Evolutionary conservation across 2,888 invertebrate species (phyloP).

Genomic region (Tenthredo scrophulariae): DNA sequence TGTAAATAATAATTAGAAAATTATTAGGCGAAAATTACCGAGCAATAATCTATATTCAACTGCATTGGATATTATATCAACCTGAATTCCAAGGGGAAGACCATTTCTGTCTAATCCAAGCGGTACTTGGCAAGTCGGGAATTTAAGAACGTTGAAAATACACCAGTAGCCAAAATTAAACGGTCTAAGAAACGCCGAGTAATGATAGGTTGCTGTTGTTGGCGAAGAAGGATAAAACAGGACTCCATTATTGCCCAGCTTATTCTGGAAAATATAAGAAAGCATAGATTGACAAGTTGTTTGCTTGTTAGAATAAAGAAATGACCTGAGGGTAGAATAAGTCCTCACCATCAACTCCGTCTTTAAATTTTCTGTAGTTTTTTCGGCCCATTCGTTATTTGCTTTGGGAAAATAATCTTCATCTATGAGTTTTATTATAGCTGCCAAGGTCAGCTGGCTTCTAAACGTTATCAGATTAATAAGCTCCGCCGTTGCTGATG

Average conservation of each 20-base stretch:
- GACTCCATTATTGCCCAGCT: conserved; percentile 89
- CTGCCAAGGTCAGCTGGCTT: conserved; percentile 85
- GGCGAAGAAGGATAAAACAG: conserved; percentile 92
- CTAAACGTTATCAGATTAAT: conserved; percentile 80
- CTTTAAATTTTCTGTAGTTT: conserved; percentile 81
- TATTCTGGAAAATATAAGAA: conserved; percentile 79
- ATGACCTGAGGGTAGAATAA: background rate
- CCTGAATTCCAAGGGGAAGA: conserved; percentile 89
- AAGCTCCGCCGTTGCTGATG: conserved; percentile 73
- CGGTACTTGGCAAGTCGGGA: conserved; percentile 93
- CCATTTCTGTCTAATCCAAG: conserved; percentile 86
- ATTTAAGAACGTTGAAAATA: conserved; percentile 90
- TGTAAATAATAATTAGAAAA: conserved; percentile 56
- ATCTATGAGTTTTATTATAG: conserved; percentile 85
- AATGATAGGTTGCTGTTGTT: conserved; percentile 90
- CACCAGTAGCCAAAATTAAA: conserved; percentile 93
- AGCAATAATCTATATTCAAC: background rate
- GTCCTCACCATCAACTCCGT: conserved; percentile 81
- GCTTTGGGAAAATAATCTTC: conserved; percentile 84
- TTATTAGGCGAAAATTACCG: background rate
- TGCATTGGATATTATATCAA: conserved; percentile 59
- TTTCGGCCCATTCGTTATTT: conserved; percentile 83
- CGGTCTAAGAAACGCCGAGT: conserved; percentile 87
- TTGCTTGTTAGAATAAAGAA: background rate
- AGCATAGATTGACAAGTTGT: background rate